phyloP scores from a whole-genome alignment of 1,140 invertebrate species.

The Lutraria rhynchaena region DNA sequence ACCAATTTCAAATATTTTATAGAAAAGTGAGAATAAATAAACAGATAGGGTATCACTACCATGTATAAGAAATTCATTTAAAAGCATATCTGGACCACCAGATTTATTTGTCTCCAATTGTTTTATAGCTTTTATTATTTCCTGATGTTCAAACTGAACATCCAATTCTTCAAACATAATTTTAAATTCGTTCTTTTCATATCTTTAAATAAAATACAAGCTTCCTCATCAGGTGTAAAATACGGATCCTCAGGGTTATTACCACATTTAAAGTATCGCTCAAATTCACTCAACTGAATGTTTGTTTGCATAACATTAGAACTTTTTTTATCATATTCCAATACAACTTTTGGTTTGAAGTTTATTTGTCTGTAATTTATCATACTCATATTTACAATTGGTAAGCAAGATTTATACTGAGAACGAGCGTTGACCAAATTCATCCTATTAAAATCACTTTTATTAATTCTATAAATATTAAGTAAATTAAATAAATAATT shows the following conservation, averaged over 20 bases:
- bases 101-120: neutral
- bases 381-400: neutral
- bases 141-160: neutral
- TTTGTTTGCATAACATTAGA: neutral
- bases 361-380: neutral
- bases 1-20: slow-evolving; percentile 5
- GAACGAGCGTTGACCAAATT: neutral
- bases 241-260: slow-evolving; percentile 25
- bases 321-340: slow-evolving; percentile 37
- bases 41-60: neutral
- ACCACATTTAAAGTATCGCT: slow-evolving; percentile 33
- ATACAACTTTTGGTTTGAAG: slow-evolving; percentile 4
- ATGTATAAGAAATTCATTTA: slow-evolving; percentile 32
- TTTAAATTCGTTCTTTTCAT: slow-evolving; percentile 31
- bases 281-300: neutral
- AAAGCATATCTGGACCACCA: slow-evolving; percentile 6
- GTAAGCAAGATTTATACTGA: neutral
- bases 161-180: slow-evolving; percentile 37
- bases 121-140: slow-evolving; percentile 1
- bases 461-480: slow-evolving; percentile 1
- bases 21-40: neutral
- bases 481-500: neutral
- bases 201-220: slow-evolving; percentile 21
- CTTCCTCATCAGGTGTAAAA: slow-evolving; percentile 27
- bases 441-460: neutral